Evolutionary conservation across 2,113 vertebrate genomes (phyloP), one percentile per base, ranked within the genome.

Genomic region (Prietella phreatophila): DNA sequence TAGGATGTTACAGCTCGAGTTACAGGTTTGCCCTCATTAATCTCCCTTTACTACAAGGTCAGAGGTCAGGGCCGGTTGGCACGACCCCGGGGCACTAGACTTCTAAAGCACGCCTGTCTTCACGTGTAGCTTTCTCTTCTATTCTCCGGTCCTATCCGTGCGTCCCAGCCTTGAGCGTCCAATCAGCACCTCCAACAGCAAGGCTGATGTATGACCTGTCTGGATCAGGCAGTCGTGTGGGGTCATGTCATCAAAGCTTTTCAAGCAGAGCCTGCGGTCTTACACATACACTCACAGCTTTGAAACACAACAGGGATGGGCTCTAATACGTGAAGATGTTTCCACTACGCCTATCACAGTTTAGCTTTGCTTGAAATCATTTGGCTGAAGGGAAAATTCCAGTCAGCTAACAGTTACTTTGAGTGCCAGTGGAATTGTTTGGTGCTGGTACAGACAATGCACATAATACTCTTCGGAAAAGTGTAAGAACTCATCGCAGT

Each of bases 11-110:
- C 85, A 33, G 85, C 87, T 91, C 85, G 47, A 87, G 80, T 91
- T 91, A 89, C 89, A 65, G 63, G 87, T 83, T 88, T 85, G 36
- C 85, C 75, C 63, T 89, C 89, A 90, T 91, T 91, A 90, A 89
- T 88, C 87, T 90, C 86, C 83, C 67, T 84, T 89, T 75, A 63
- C 86, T 85, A 55, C 22, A 75, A 84, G 86, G 89, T 87, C 73
- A 87, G 53, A 87, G 90, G 87, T 90, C 85, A 87, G 80, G 89
- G 79, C 84, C 61, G 83, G 86, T 83, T 87, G 83, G 87, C 83
- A 89, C 55, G 90, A 88, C 87, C 88, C 56, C 53, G 42, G 67
- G 90, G 87, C 80, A 79, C 84, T 27, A 82, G 53, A 86, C 80
- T 86, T 83, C 85, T 82, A 86, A 84, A 73, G 67, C 36, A 82